These are phyloP conservation scores for Copidosoma floridanum DNA, from an alignment of 1,140 invertebrate species.

Conservation along the genomic window DNA sequence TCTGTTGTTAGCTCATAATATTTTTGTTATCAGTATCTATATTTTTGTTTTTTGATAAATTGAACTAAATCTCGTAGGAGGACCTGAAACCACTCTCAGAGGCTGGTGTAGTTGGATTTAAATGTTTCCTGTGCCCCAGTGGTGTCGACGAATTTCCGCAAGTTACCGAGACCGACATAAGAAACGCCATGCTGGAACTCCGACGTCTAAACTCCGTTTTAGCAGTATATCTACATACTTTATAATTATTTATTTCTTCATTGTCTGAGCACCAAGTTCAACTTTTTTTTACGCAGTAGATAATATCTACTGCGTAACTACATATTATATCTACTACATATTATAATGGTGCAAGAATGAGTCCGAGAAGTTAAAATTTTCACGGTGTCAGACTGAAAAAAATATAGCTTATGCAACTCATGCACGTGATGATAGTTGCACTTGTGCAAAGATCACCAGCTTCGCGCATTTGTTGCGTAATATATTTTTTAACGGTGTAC, in stretches of 20 bases:
- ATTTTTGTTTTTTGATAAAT: neutral
- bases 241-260: neutral
- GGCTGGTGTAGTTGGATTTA: slow-evolving; percentile 71
- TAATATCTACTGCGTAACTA: too few species aligned
- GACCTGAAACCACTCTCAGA: slow-evolving; percentile 62
- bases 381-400: slow-evolving; percentile 4
- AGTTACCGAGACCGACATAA: slow-evolving; percentile 59
- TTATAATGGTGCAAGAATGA: too few species aligned
- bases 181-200: slow-evolving; percentile 58
- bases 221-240: slow-evolving; percentile 57
- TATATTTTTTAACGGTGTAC: too few species aligned
- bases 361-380: neutral
- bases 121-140: slow-evolving; percentile 70
- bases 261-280: too few species aligned
- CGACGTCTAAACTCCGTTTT: slow-evolving; percentile 60
- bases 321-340: too few species aligned
- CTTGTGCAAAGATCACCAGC: too few species aligned
- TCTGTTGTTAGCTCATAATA: neutral
- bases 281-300: too few species aligned
- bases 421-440: too few species aligned
- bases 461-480: too few species aligned
- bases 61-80: slow-evolving; percentile 55
- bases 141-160: slow-evolving; percentile 67
- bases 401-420: too few species aligned
- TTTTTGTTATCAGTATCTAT: neutral